Conservation (phyloP, 2,888 invertebrate species). For the Agyllia agylla region DNA sequence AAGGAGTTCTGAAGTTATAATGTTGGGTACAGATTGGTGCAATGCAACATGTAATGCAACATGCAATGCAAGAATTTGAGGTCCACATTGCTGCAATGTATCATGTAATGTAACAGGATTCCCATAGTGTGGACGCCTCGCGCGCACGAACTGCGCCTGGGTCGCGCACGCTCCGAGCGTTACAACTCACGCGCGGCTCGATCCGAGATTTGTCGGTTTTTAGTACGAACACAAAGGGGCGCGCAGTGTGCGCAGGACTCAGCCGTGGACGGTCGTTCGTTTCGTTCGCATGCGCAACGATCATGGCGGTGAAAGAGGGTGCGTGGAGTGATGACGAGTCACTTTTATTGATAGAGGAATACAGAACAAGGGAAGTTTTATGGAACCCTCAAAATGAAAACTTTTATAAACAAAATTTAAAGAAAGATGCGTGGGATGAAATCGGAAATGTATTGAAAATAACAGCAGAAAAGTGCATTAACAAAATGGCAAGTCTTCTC, state of each 20-base stretch:
- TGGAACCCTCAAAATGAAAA: neutral
- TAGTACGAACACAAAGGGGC: neutral
- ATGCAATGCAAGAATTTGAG: neutral
- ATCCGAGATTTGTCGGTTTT: neutral
- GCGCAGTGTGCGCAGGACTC: neutral
- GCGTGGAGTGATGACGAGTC: neutral
- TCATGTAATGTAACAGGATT: neutral
- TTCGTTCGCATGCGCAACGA: slow-evolving; percentile 74
- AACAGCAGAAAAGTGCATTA: neutral
- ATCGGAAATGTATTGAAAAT: neutral
- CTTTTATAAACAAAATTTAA: neutral
- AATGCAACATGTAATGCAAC: neutral
- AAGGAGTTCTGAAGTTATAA: too few species aligned
- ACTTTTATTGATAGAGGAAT: neutral
- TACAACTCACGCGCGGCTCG: neutral
- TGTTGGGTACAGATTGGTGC: neutral
- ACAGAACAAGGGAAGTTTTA: neutral
- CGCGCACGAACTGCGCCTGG: neutral
- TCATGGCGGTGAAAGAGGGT: neutral
- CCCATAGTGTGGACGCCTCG: neutral
- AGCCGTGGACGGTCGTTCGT: slow-evolving; percentile 2
- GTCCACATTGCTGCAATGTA: neutral
- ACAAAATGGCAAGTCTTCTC: neutral
- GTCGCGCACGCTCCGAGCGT: neutral
- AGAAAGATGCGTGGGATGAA: neutral